A percentile compares a stretch with the other conserved stretches of the same genome.
Conservation (phyloP, 2,113 vertebrate species). For the Dasyprocta punctata region DNA sequence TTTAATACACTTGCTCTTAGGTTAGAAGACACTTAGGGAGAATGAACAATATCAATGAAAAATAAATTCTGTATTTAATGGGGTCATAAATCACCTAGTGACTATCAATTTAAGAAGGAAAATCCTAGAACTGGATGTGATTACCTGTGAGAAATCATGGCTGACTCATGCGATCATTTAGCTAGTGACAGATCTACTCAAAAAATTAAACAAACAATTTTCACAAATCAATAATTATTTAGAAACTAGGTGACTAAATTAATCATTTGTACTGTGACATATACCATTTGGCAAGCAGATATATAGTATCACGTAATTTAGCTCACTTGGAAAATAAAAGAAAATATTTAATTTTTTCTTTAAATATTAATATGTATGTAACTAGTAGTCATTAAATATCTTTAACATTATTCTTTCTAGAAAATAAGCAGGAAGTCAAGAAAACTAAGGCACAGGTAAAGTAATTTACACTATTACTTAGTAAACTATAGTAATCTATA, state of each 20-base stretch:
- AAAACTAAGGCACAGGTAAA: not conserved
- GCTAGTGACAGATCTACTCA: constrained; percentile 30
- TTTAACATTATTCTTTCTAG: constrained; percentile 16
- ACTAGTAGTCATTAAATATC: not conserved
- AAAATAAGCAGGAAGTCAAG: not conserved
- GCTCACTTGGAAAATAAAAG: not conserved
- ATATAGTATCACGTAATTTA: not conserved
- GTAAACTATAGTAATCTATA: not conserved
- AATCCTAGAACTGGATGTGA: constrained; percentile 18
- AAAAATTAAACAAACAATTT: constrained; percentile 46
- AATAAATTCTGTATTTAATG: constrained; percentile 5
- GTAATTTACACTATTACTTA: not conserved
- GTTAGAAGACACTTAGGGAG: constrained; percentile 16
- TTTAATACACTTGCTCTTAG: constrained; percentile 18
- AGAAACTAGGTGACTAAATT: constrained; percentile 4
- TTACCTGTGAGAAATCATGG: constrained; percentile 53
- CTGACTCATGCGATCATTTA: constrained; percentile 50
- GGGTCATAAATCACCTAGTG: constrained; percentile 44
- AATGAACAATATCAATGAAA: constrained; percentile 48
- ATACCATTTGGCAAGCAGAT: not conserved
- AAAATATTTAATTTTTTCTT: not conserved
- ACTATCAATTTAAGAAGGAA: constrained; percentile 49
- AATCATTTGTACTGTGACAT: not conserved
- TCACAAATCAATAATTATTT: constrained; percentile 41
- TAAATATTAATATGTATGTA: not conserved